Evolutionary conservation across 2,113 vertebrate genomes (phyloP), one percentile per base, ranked within the genome.

Genomic region (Podilymbus podiceps): DNA sequence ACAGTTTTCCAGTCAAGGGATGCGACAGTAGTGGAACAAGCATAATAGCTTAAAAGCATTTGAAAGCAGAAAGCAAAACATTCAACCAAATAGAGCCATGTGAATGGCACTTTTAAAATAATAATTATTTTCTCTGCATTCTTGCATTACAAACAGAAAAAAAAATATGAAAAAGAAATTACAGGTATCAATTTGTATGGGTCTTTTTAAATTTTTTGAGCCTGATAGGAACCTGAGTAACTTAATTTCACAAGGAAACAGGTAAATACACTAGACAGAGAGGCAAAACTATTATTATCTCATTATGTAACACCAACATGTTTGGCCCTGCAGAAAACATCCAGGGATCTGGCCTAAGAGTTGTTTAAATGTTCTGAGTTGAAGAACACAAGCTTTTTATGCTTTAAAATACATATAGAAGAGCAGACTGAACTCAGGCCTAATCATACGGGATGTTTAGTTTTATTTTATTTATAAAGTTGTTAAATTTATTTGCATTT

Each of bases 401-500:
- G 40, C 79, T 82, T 40, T 75, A 50, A 92, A 86, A 58, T 52
- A 72, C 19, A 71, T 38, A 28, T 0, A 74, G 55, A 83, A 80
- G 13, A 84, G 46, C 60, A 89, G 22, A 73, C 9, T 79, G 71
- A 89, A 95, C 69, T 76, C 62, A 91, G n/a, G 49, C 21, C 17
- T 82, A 38, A 62, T 46, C 33, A 76, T 12, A 66, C 7, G 89
- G 50, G 35, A 68, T 24, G 8, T 64, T 90, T 81, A n/a, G 35
- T 40, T 87, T 90, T 94, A 50, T 17, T 88, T 77, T 81, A 82
- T 64, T 93, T 93, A 89, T 73, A 76, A 50, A 92, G 58, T 84
- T 64, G 13, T 64, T 64, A 75, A 40, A 74, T 68, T 60, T 49
- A 53, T 92, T 92, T 85, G 58, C 64, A n/a, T 52, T 89, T 73